Conservation (phyloP, 1,140 invertebrate genomes). For the Neodiprion pinetum region DNA sequence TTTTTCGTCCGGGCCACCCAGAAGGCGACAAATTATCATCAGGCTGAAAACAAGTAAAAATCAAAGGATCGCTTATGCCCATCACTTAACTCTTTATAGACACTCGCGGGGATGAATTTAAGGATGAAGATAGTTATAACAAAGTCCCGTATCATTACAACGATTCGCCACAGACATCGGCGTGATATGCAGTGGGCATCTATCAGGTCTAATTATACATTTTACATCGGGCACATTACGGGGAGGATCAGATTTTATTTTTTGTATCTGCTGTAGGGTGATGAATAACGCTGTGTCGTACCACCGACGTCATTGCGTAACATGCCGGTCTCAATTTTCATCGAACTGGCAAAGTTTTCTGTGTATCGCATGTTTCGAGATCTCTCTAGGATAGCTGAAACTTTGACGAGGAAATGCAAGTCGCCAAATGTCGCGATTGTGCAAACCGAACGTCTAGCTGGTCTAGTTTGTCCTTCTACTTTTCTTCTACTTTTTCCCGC, state of each 20-base stretch:
- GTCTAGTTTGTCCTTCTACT: too few relatives aligned
- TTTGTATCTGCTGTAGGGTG: too few relatives aligned
- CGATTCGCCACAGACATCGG: conserved; percentile 2
- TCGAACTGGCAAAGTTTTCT: neutral
- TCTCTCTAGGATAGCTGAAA: neutral
- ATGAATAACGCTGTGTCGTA: too few relatives aligned
- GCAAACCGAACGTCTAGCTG: too few relatives aligned
- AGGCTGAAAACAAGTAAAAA: neutral
- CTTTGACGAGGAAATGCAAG: neutral
- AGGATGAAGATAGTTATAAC: neutral
- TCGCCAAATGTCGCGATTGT: neutral
- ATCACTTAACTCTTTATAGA: conserved; percentile 1
- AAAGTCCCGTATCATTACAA: neutral
- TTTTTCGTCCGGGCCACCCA: neutral
- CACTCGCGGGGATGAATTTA: neutral
- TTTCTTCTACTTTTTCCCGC: too few relatives aligned
- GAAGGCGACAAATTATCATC: neutral
- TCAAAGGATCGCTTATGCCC: neutral
- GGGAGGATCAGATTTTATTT: too few relatives aligned
- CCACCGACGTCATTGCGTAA: neutral
- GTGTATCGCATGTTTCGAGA: neutral
- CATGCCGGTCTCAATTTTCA: neutral
- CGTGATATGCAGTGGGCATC: neutral
- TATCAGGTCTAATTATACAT: neutral
- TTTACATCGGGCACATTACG: neutral